Percentiles rank a stretch among this genome's conserved stretches.
phyloP scores from a whole-genome alignment of 2,888 invertebrate genomes.

The Stramonita haemastoma region DNA sequence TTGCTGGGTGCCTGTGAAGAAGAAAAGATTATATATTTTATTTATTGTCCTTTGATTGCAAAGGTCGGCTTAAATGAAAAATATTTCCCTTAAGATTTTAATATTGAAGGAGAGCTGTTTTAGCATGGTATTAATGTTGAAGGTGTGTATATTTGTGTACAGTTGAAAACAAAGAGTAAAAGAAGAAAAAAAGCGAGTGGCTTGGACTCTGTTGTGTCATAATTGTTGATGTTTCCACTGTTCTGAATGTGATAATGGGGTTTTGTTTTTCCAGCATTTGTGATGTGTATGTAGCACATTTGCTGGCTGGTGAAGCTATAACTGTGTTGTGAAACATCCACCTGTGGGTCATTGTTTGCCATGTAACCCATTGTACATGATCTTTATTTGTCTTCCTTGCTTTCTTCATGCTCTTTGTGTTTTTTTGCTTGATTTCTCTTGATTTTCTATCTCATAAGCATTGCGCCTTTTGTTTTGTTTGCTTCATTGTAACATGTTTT shows the following conservation, averaged over 20 bases:
- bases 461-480: too few relatives aligned
- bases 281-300: neutral
- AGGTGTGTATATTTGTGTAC: slow-evolving; percentile 20
- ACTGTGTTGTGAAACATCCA: neutral
- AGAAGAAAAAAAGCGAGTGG: neutral
- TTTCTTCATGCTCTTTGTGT: too few relatives aligned
- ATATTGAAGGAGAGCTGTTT: neutral
- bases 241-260: slow-evolving; percentile 2
- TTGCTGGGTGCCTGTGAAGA: neutral
- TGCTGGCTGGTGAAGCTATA: neutral
- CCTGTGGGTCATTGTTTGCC: too few relatives aligned
- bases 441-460: too few relatives aligned
- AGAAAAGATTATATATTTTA: neutral
- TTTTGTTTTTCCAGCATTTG: neutral
- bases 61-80: neutral
- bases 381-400: too few relatives aligned
- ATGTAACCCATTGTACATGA: too few relatives aligned
- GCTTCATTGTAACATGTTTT: too few relatives aligned
- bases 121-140: neutral
- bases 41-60: neutral
- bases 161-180: neutral
- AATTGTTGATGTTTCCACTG: neutral
- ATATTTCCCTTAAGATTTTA: slow-evolving; percentile 2
- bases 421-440: too few relatives aligned
- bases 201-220: neutral